Evolutionary conservation across 1,140 invertebrate species (phyloP), one percentile per base, ranked within the genome.

Genomic region (Schlechtendalia chinensis): DNA sequence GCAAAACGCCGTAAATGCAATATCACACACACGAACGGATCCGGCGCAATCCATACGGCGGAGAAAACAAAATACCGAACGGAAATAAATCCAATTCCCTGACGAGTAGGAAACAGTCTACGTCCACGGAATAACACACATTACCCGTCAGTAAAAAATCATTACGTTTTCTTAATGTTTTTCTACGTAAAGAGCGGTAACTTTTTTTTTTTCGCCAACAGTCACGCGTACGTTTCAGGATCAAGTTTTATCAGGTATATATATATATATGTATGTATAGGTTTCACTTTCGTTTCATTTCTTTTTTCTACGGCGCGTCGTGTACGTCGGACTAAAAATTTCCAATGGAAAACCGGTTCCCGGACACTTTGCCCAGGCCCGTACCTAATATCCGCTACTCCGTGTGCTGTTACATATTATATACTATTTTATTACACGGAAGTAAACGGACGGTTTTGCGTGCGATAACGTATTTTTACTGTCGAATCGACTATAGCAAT

Each of bases 271-370:
- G n/a, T n/a, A n/a, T n/a, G n/a, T n/a, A n/a, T n/a, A 14, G 29
- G 32, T 65, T 65, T 65, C 29, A 65, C 63, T 65, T 65, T 65
- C 63, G n/a, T 65, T 45, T n/a, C 63, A 65, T 65, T 65, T 65
- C 63, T 65, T 65, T 65, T 65, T 11, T n/a, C 29, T 4, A 39
- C 32, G 32, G 10, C 19, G n/a, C 29, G 29, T 22, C 63, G 32
- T 19, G 63, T n/a, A 6, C 32, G 63, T 39, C 12, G 63, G 11
- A 19, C 16, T 74, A 74, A 74, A n/a, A 74, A 53, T 74, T 74
- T 74, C 71, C 71, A 74, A 74, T 74, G 27, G 8, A 74, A 56
- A 74, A 74, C 71, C 71, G 71, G 71, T 74, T 74, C 12, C 22
- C 53, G 29, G 19, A 39, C 1, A n/a, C n/a, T 65, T n/a, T 65